Conservation (phyloP, 2,113 vertebrate genomes). For the Hemichromis elongatus region DNA sequence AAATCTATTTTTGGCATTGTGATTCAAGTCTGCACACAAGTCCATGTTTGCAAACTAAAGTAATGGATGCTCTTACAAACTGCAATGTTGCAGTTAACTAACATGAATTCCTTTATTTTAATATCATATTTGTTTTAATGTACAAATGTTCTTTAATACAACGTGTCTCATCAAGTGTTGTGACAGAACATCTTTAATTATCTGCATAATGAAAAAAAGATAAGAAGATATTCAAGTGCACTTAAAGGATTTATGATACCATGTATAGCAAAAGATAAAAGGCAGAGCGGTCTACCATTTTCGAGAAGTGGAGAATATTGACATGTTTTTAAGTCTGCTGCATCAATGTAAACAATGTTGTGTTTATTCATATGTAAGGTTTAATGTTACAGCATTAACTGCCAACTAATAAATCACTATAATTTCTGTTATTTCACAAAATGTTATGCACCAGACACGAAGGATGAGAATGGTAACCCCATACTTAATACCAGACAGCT, state of each 20-base stretch:
- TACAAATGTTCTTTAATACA: background rate
- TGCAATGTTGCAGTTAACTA: accelerated
- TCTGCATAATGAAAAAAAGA: background rate
- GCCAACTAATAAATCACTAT: background rate
- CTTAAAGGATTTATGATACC: background rate
- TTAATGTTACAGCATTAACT: background rate
- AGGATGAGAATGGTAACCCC: background rate
- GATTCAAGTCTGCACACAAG: background rate
- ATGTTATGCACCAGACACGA: background rate
- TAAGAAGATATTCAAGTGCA: background rate
- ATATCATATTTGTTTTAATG: background rate
- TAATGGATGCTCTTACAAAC: background rate
- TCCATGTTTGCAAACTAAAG: background rate
- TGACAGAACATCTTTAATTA: background rate
- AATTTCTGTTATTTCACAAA: background rate
- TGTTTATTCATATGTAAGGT: background rate
- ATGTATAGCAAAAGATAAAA: background rate
- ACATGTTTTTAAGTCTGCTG: background rate
- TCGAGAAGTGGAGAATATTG: background rate
- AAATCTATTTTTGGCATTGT: background rate
- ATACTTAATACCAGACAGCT: background rate
- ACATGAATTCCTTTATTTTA: background rate
- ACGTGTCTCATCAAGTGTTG: background rate
- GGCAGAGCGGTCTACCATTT: background rate
- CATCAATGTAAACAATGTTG: accelerated